Evolutionary conservation across 1,140 invertebrate genomes (phyloP), one percentile per base, ranked within the genome.

Genomic region (Phymastichus coffea): DNA sequence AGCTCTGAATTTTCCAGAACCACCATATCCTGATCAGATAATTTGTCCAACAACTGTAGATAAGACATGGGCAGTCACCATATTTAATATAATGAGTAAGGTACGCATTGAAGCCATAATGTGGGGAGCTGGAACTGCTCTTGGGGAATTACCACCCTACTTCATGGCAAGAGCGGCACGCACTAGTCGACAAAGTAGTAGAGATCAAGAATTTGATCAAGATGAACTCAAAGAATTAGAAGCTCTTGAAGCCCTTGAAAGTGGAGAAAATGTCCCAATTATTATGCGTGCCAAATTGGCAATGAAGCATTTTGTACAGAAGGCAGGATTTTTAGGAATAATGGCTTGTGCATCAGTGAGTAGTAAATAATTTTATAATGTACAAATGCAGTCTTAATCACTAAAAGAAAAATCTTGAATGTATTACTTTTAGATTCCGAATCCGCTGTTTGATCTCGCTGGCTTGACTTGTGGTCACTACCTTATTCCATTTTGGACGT

Each of bases 401-500:
- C 28, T 30, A 12, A 30, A 30, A 30, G 12, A 8, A 12, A 12
- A 30, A 6, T 30, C 12, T 8, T 30, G 6, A 30, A 8, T 12
- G 28, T 8, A 12, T 8, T 63, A 55, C 54, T 79, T 82, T 3
- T 81, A 95, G 84, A 95, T 99, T 75, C 98, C 98, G n/a, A 99
- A 99, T 84, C 98, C 98, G 1, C 76, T 99, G 51, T 99, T 99
- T 79, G 98, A 99, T 78, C 81, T 99, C 68, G 98, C 98, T 51
- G 98, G 97, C 1, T 93, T 99, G 15, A 99, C 95, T 0, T 99
- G 97, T 80, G 98, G 98, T 9, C 96, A 99, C 80, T 99, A 98
- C 78, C 82, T 98, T 44, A 94, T 99, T 70, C 97, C 97, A 30
- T 99, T 99, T 81, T 98, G 95, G 94, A 99, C 97, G 23, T 99